Conservation (phyloP, 2,113 vertebrate species). For the Patagioenas fasciata region DNA sequence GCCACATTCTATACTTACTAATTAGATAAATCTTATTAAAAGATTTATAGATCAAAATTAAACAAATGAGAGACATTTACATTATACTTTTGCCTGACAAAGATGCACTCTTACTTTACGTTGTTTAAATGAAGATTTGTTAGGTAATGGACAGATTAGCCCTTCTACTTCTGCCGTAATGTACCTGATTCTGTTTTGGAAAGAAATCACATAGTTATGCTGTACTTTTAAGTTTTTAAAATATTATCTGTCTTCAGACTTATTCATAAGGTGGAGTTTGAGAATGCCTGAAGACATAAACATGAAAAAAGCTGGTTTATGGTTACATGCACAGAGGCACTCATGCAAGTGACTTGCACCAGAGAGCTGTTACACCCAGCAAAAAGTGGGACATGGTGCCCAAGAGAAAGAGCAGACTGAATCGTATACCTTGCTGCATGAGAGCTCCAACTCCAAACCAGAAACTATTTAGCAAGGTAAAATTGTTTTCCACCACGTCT, state of each 20-base stretch:
- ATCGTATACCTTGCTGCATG: conserved; percentile 99
- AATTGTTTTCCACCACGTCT: conserved; percentile 99
- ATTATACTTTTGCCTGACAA: conserved; percentile 19
- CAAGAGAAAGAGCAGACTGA: conserved; percentile 88
- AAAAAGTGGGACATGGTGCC: conserved; percentile 95
- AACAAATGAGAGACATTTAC: background rate
- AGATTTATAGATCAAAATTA: conserved; percentile 41
- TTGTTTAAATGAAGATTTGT: conserved; percentile 16
- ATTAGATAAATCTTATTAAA: conserved; percentile 35
- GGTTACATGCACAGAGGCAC: conserved; percentile 97
- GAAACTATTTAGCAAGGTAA: conserved; percentile 99
- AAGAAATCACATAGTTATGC: conserved; percentile 3
- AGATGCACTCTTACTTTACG: background rate
- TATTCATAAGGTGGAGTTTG: conserved; percentile 45
- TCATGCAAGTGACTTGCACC: conserved; percentile 88
- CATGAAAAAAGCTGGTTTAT: conserved; percentile 74
- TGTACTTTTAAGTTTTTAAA: conserved; percentile 22
- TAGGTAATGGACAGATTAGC: conserved; percentile 21
- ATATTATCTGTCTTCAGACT: conserved; percentile 42
- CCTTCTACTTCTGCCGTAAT: conserved; percentile 33
- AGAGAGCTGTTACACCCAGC: conserved; percentile 88
- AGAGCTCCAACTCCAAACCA: conserved; percentile 99
- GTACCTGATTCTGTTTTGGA: conserved; percentile 51
- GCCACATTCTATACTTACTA: conserved; percentile 6
- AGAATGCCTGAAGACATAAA: conserved; percentile 55